phyloP scores from a whole-genome alignment of 1,140 invertebrate species.

The Rhopalosiphum padi region DNA sequence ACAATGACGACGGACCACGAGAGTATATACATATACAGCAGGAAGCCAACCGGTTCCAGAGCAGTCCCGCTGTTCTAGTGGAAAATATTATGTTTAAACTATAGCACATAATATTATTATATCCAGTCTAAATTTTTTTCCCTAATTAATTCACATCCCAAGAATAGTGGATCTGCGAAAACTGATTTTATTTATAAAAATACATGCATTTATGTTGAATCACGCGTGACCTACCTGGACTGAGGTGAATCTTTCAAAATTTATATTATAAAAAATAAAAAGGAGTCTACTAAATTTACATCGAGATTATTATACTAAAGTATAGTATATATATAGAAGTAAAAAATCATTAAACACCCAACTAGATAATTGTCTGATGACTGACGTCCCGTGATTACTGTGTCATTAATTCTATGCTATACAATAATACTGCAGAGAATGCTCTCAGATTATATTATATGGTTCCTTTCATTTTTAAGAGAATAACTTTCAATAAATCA shows the following conservation, averaged over 20 bases:
- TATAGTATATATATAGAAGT: not conserved
- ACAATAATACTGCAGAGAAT: not conserved
- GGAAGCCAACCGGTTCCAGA: constrained; percentile 27
- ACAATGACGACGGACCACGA: not conserved
- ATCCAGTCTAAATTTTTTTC: not conserved
- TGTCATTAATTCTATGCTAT: not conserved
- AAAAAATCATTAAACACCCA: not conserved
- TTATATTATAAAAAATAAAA: not conserved
- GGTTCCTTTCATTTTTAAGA: not conserved
- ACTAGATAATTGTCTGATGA: not conserved
- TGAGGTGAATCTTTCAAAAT: not conserved
- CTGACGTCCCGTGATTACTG: not conserved
- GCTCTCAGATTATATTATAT: not conserved
- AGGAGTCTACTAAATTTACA: not conserved
- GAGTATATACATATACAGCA: not conserved
- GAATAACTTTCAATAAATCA: constrained; percentile 21
- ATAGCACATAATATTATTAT: not conserved
- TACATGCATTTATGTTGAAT: not conserved
- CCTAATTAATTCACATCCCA: not conserved
- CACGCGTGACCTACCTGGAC: not conserved
- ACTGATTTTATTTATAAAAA: not conserved
- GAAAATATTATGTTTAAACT: not conserved
- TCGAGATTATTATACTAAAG: not conserved
- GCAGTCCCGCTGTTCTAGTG: not conserved
- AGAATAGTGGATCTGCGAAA: not conserved